Percentiles rank a stretch among this genome's conserved stretches.
These are phyloP conservation scores for Fopius arisanus DNA, from an alignment of 1,140 invertebrate genomes.

Conservation along the genomic window DNA sequence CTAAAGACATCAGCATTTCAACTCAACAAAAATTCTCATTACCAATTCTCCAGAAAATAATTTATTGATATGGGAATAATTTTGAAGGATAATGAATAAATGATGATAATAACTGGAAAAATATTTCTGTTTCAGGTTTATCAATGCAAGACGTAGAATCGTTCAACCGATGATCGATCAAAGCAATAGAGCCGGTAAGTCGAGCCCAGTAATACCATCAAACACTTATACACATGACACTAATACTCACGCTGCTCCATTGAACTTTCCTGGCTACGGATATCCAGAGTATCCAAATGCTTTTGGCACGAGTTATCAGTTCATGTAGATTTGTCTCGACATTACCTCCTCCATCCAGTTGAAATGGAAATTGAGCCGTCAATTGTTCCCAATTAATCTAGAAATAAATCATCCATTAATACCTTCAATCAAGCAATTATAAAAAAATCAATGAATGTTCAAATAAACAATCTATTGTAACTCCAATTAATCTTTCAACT, in stretches of 20 bases:
- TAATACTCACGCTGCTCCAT: background rate
- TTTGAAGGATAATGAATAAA: background rate
- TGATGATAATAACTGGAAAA: background rate
- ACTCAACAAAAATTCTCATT: too few species aligned
- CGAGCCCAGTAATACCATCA: slow-evolving; percentile 42
- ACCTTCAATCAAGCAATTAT: background rate
- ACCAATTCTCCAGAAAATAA: too few species aligned
- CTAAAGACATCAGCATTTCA: too few species aligned
- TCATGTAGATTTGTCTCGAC: slow-evolving; percentile 6
- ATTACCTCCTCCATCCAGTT: background rate
- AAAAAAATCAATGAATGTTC: background rate
- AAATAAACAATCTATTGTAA: background rate
- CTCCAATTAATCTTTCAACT: background rate
- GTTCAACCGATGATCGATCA: slow-evolving; percentile 97
- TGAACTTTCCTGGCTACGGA: background rate
- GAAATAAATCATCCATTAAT: background rate
- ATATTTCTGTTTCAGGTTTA: slow-evolving; percentile 84
- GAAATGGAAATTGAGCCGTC: background rate
- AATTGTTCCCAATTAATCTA: background rate
- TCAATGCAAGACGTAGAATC: slow-evolving; percentile 97
- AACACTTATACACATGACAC: slow-evolving; percentile 39
- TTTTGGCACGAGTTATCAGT: background rate
- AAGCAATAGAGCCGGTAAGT: slow-evolving; percentile 97
- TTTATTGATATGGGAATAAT: background rate
- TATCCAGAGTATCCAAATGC: background rate